Conservation (phyloP, 1,140 invertebrate genomes). For the Zaprionus vittiger region DNA sequence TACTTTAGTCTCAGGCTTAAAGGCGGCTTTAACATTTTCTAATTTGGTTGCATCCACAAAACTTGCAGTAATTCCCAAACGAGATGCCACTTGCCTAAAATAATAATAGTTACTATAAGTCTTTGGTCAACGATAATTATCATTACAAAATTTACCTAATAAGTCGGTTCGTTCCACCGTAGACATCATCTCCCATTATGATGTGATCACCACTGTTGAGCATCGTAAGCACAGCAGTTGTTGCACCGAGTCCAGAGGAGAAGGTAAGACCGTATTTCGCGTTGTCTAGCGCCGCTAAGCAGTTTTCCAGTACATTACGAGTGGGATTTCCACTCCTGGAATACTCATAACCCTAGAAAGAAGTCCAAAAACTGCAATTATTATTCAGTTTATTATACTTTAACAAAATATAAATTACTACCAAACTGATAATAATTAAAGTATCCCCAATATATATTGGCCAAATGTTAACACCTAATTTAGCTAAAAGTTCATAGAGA, state of each 20-base stretch:
- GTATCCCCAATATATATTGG: too few relatives aligned
- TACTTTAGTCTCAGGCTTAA: constrained; percentile 93
- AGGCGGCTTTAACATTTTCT: constrained; percentile 88
- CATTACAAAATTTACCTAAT: constrained; percentile 47
- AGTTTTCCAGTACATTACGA: constrained; percentile 94
- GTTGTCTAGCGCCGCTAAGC: constrained; percentile 95
- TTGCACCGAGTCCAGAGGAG: constrained; percentile 95
- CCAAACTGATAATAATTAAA: too few relatives aligned
- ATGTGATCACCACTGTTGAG: constrained; percentile 95
- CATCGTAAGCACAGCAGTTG: constrained; percentile 90
- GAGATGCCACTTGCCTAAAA: constrained; percentile 87
- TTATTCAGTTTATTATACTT: background rate
- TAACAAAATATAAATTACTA: too few relatives aligned
- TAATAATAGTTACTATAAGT: background rate
- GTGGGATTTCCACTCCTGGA: constrained; percentile 97
- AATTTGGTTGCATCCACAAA: constrained; percentile 93
- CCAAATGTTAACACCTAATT: background rate
- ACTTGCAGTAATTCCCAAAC: constrained; percentile 89
- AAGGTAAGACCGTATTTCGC: constrained; percentile 95
- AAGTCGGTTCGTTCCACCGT: constrained; percentile 94
- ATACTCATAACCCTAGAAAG: constrained; percentile 94
- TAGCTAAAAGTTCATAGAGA: background rate
- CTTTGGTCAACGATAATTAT: background rate
- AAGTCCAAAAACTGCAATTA: background rate
- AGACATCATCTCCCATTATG: constrained; percentile 96